A percentile compares a stretch with the other conserved stretches of the same genome.
Evolutionary conservation across 2,113 vertebrate species (phyloP).

Genomic region (Nannospalax galili): DNA sequence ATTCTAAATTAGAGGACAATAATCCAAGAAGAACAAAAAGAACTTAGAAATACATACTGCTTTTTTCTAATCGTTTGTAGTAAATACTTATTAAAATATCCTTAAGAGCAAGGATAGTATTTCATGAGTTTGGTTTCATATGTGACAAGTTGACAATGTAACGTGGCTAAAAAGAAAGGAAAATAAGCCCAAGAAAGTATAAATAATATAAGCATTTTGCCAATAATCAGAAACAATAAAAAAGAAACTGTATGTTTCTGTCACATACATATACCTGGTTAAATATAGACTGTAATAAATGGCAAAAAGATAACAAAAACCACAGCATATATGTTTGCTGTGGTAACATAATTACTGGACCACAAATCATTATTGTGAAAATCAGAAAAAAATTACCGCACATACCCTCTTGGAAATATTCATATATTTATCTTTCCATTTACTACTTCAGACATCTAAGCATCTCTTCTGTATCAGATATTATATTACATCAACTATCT

Average conservation of each 20-base stretch:
- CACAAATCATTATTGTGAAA: background rate
- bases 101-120: background rate
- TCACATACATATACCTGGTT: background rate
- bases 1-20: background rate
- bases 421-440: background rate
- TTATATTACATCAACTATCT: background rate
- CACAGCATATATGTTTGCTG: background rate
- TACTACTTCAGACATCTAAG: background rate
- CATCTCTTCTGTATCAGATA: background rate
- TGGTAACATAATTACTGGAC: background rate
- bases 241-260: background rate
- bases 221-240: background rate
- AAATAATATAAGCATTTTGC: background rate
- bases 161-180: slow-evolving; percentile 42
- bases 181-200: background rate
- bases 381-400: background rate
- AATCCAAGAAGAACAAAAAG: background rate
- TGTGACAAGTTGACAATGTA: background rate
- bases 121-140: background rate
- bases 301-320: background rate
- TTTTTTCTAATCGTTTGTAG: background rate
- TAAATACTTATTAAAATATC: background rate
- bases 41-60: background rate
- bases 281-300: background rate
- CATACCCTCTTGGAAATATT: background rate